Conservation (phyloP, 2,797 vertebrate genomes). For the Gymnoscopelus microlampas region DNA sequence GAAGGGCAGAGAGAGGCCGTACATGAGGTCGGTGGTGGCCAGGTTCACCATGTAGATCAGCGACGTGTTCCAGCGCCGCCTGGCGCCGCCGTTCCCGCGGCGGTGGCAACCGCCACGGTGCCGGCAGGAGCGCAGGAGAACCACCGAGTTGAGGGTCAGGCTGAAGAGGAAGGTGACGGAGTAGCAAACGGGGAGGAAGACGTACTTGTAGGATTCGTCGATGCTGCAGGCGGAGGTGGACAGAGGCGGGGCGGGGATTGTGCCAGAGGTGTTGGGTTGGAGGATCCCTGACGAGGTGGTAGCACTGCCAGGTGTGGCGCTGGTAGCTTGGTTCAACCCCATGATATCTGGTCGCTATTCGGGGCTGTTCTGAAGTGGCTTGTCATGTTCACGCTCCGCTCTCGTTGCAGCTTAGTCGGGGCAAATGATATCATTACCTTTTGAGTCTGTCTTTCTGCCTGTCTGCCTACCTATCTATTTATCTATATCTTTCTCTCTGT, state of each 20-base stretch:
- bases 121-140: slow-evolving; percentile 81
- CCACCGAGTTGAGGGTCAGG: slow-evolving; percentile 83
- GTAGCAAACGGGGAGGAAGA: slow-evolving; percentile 87
- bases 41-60: slow-evolving; percentile 80
- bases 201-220: slow-evolving; percentile 87
- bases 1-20: slow-evolving; percentile 76
- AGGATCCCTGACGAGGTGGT: neutral
- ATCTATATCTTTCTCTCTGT: slow-evolving; percentile 7
- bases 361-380: neutral
- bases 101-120: slow-evolving; percentile 35
- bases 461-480: neutral
- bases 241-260: slow-evolving; percentile 13
- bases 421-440: slow-evolving; percentile 12
- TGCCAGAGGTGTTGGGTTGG: slow-evolving; percentile 44
- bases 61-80: slow-evolving; percentile 76
- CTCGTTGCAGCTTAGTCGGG: slow-evolving; percentile 34
- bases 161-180: slow-evolving; percentile 86
- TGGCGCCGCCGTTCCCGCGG: neutral
- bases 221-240: slow-evolving; percentile 74
- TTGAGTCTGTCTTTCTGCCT: slow-evolving; percentile 2
- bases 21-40: slow-evolving; percentile 79
- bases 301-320: slow-evolving; percentile 7
- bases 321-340: slow-evolving; percentile 49
- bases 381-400: slow-evolving; percentile 27
- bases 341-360: slow-evolving; percentile 43